Base-by-base conservation (phyloP, 2,888 invertebrate species). In the Andrena flavipes region DNA sequence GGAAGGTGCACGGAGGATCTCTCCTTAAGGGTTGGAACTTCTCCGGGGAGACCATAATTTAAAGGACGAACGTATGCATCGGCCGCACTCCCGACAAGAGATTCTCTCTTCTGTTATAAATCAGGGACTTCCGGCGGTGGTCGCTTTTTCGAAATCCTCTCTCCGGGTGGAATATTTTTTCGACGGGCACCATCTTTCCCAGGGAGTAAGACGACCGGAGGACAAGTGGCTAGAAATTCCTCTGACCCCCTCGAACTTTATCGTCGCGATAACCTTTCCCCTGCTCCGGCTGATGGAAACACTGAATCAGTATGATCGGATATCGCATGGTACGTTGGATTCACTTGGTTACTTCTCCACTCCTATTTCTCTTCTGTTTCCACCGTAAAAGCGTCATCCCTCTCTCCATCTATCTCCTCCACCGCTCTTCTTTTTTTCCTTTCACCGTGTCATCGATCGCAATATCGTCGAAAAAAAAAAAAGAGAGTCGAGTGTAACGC, bases 241-340 rank as follows among this genome's bases (percentile, higher is more conserved):
- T 26, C 63, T 69, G 73, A 73, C 77, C 79, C 64, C 60, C 48
- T 54, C 62, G 78, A 79, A 79, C 74, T 84, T 85, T 85, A 84
- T 85, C 85, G 76, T 71, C 73, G 73, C 84, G 81, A 84, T 81
- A 84, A 85, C 78, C 80, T 81, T 76, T 65, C 56, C 59, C 63
- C 70, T 23, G 49, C 48, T 54, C 42, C 63, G 29, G 13, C 59
- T 51, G 74, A 80, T 78, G 80, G 84, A 76, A 78, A 84, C 77
- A 75, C 77, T 73, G 80, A 84, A 85, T 85, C 84, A 73, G 84
- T 80, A 84, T 69, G 84, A 85, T 85, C 84, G 84, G 73, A 85
- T 84, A 78, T 80, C 80, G 67, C 73, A 65, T 23, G 78, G 76
- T 64, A 72, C 76, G 73, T 82, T 79, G 72, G 54, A 82, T 79